Evolutionary conservation across 2,797 vertebrate species (phyloP).

Genomic region (Neosilurus hyrtlii): DNA sequence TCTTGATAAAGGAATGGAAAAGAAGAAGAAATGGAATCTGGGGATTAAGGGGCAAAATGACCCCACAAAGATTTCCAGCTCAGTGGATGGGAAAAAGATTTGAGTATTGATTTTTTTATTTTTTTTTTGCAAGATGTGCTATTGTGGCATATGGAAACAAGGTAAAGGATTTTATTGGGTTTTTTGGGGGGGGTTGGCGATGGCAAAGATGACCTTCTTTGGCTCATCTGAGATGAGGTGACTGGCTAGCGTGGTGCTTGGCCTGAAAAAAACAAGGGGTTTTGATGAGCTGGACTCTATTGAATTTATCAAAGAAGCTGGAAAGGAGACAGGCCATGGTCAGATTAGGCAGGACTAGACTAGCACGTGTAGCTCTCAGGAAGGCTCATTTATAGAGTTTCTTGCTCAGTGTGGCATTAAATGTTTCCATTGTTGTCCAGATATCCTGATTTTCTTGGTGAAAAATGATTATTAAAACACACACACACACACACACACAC

Average conservation of each 20-base stretch:
- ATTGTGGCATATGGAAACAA: slow-evolving; percentile 49
- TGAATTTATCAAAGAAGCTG: slow-evolving; percentile 25
- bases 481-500: background rate
- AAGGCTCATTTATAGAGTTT: slow-evolving; percentile 45
- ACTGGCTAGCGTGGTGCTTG: slow-evolving; percentile 1
- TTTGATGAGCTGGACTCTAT: slow-evolving; percentile 22
- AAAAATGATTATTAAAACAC: slow-evolving; percentile 19
- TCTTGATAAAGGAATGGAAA: slow-evolving; percentile 26
- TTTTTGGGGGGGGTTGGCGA: slow-evolving; percentile 30
- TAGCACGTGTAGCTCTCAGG: slow-evolving; percentile 38
- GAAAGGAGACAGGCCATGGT: slow-evolving; percentile 8
- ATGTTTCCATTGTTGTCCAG: slow-evolving; percentile 29
- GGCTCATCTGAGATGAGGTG: slow-evolving; percentile 36
- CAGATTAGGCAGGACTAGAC: slow-evolving; percentile 35
- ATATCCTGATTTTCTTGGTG: slow-evolving; percentile 20
- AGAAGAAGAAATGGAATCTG: slow-evolving; percentile 45
- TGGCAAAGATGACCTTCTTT: slow-evolving; percentile 54
- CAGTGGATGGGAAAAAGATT: slow-evolving; percentile 57
- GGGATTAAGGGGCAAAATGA: slow-evolving; percentile 40
- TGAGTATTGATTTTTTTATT: slow-evolving; percentile 45
- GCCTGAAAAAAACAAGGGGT: slow-evolving; percentile 26
- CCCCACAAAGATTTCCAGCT: slow-evolving; percentile 48
- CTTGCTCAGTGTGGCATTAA: slow-evolving; percentile 24
- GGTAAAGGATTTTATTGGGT: slow-evolving; percentile 32
- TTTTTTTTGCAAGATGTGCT: slow-evolving; percentile 33